Evolutionary conservation across 2,113 vertebrate genomes (phyloP).

Genomic region (Cyanoderma ruficeps): DNA sequence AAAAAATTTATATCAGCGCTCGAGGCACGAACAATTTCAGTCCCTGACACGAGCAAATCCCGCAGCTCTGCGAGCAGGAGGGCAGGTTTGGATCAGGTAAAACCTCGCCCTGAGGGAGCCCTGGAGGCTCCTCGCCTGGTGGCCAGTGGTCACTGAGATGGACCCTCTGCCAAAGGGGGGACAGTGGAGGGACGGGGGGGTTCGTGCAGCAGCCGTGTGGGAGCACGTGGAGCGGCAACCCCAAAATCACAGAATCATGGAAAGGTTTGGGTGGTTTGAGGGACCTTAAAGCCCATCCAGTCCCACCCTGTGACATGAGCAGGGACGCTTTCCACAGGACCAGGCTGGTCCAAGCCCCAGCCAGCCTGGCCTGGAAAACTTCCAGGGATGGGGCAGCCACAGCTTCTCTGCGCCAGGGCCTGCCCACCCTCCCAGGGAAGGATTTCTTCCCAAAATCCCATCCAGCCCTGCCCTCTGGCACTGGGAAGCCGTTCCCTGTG

Average conservation of each 20-base stretch:
- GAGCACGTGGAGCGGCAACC: background rate
- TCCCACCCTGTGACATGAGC: background rate
- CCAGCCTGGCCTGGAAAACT: too few species aligned
- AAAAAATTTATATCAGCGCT: accelerated
- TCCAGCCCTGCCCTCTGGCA: too few species aligned
- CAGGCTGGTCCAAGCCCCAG: accelerated
- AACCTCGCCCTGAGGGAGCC: background rate
- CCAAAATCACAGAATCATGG: background rate
- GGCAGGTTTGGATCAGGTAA: accelerated
- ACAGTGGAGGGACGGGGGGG: background rate
- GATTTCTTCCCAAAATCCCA: background rate
- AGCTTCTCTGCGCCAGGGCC: background rate
- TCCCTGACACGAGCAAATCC: accelerated
- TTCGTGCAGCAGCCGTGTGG: accelerated
- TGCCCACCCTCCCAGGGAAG: accelerated
- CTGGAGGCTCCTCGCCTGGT: background rate
- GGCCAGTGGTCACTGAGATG: background rate
- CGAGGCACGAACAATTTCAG: accelerated
- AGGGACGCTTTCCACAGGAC: accelerated
- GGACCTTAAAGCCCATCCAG: background rate
- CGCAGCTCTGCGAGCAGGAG: too few species aligned
- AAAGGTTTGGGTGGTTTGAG: background rate
- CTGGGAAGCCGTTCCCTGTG: background rate
- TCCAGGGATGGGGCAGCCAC: background rate
- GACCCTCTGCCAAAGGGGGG: background rate